phyloP scores from a whole-genome alignment of 2,888 invertebrate genomes.

The Scaptomyza caliginosa region DNA sequence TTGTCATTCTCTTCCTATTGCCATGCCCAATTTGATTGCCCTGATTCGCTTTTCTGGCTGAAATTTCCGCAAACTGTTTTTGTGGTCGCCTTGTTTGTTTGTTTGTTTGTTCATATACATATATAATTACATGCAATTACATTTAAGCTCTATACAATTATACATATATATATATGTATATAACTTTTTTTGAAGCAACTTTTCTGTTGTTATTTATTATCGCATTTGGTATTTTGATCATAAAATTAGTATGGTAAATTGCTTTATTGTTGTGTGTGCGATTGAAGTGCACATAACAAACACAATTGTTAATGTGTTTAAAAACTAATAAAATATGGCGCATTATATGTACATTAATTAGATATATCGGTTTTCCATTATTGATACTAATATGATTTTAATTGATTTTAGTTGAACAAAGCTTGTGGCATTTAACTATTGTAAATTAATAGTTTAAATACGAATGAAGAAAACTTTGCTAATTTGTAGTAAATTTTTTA shows the following conservation, averaged over 20 bases:
- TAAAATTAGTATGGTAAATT: background rate
- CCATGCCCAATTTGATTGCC: slow-evolving; percentile 25
- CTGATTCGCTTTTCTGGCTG: slow-evolving; percentile 34
- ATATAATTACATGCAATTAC: slow-evolving; percentile 19
- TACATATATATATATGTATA: slow-evolving; percentile 7
- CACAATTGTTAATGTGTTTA: background rate
- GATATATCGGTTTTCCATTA: background rate
- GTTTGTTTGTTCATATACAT: slow-evolving; percentile 3
- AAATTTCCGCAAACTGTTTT: slow-evolving; percentile 13
- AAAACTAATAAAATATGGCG: background rate
- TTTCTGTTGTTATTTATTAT: slow-evolving; percentile 1
- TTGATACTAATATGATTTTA: background rate
- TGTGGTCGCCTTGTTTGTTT: slow-evolving; percentile 19
- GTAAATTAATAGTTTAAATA: no score
- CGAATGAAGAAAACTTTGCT: slow-evolving; percentile 7
- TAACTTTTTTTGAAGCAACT: slow-evolving; percentile 1
- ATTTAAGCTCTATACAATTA: slow-evolving; percentile 1
- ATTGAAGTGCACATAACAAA: background rate
- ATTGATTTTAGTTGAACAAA: background rate
- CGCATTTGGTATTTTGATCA: slow-evolving; percentile 27
- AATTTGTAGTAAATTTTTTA: slow-evolving; percentile 48
- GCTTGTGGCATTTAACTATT: background rate
- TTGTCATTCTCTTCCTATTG: background rate
- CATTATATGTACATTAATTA: background rate
- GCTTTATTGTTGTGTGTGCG: background rate